These are phyloP conservation scores for Spisula solida DNA, from an alignment of 2,888 invertebrate genomes.

Conservation along the genomic window DNA sequence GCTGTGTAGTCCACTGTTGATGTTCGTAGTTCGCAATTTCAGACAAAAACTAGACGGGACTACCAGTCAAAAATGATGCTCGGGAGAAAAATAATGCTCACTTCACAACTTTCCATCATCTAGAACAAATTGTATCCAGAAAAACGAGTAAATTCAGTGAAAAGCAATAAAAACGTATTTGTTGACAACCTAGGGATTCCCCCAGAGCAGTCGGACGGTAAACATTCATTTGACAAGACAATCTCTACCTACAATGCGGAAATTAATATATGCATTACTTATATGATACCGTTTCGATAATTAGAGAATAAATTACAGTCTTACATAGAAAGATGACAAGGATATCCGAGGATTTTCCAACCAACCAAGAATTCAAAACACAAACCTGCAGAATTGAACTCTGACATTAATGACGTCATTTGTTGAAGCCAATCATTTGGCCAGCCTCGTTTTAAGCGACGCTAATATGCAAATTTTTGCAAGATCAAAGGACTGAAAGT, in stretches of 20 bases:
- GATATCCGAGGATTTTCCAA: slow-evolving; percentile 45
- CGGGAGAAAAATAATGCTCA: not conserved
- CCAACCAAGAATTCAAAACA: slow-evolving; percentile 37
- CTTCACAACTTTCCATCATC: not conserved
- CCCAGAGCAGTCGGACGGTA: not conserved
- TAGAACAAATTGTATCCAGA: not conserved
- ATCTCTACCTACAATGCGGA: not conserved
- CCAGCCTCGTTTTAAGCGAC: slow-evolving; percentile 10
- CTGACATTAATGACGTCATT: slow-evolving; percentile 44
- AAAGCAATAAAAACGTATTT: not conserved
- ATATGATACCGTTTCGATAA: not conserved
- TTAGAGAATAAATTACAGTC: not conserved
- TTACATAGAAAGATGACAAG: slow-evolving; percentile 40
- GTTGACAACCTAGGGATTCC: slow-evolving; percentile 49
- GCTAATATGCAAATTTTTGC: slow-evolving; percentile 36
- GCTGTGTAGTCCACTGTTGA: not conserved
- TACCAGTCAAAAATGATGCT: not conserved
- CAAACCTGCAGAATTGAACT: slow-evolving; percentile 34
- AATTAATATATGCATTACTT: not conserved
- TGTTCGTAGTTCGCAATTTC: slow-evolving; percentile 10
- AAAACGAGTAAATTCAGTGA: not conserved
- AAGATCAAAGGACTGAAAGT: not conserved
- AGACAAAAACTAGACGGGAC: not conserved
- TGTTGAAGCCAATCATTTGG: slow-evolving; percentile 19
- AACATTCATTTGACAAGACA: not conserved